A percentile compares a stretch with the other conserved stretches of the same genome.
These are phyloP conservation scores for Arenaria interpres DNA, from an alignment of 2,113 vertebrate species.

Conservation along the genomic window DNA sequence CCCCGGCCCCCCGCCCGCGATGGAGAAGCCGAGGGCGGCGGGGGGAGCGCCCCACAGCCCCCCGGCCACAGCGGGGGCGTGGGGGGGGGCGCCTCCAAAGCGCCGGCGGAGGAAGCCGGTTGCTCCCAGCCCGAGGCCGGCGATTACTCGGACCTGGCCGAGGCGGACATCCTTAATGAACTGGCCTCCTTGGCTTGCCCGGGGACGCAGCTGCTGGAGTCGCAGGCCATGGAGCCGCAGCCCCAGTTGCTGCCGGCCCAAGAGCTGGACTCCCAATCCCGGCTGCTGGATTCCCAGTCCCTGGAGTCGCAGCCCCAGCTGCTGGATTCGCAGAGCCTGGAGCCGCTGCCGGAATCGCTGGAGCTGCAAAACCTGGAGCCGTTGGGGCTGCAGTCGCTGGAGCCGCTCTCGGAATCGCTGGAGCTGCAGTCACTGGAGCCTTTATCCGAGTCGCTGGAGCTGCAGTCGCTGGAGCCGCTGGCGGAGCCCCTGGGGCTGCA, in stretches of 20 bases:
- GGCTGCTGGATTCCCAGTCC: constrained; percentile 74
- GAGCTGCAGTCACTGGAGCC: constrained; percentile 71
- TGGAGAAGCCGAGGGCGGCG: constrained; percentile 49
- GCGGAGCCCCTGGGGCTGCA: constrained; percentile 77
- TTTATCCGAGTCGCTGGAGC: constrained; percentile 74
- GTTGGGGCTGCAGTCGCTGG: constrained; percentile 65
- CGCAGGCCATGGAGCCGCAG: constrained; percentile 69
- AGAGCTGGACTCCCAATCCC: constrained; percentile 72
- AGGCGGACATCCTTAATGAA: constrained; percentile 79
- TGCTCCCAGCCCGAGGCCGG: constrained; percentile 67
- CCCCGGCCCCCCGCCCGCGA: constrained; percentile 12
- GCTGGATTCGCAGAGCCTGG: constrained; percentile 76
- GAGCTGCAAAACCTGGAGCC: constrained; percentile 67
- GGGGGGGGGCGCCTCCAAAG: constrained; percentile 45
- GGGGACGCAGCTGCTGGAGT: constrained; percentile 74
- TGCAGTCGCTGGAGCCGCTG: constrained; percentile 76
- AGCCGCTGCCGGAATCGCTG: constrained; percentile 74
- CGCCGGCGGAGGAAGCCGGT: neutral
- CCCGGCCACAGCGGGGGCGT: neutral
- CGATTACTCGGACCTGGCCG: constrained; percentile 78
- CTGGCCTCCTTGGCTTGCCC: constrained; percentile 80
- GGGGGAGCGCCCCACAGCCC: constrained; percentile 65
- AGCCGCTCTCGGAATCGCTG: constrained; percentile 69
- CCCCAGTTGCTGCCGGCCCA: constrained; percentile 76
- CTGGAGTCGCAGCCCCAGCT: constrained; percentile 71